phyloP scores from a whole-genome alignment of 2,797 vertebrate genomes.

The Molossus molossus region DNA sequence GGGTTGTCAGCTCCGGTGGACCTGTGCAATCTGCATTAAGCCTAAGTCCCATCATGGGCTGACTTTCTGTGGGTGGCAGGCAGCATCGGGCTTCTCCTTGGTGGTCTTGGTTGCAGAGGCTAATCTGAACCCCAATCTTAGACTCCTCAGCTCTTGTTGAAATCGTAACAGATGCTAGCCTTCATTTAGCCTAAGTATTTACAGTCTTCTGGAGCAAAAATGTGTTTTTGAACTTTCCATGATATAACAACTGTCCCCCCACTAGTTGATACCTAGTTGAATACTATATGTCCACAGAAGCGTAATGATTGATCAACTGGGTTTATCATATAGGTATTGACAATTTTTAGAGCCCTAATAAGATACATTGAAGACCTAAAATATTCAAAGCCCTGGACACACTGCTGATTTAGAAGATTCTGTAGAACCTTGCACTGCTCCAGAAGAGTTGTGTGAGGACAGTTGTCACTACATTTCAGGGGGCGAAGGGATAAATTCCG shows the following conservation, averaged over 20 bases:
- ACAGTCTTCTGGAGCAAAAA: conserved; percentile 3
- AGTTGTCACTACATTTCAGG: not conserved
- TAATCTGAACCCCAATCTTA: not conserved
- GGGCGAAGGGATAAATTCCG: not conserved
- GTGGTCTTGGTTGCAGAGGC: not conserved
- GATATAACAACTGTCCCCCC: not conserved
- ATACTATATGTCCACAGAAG: not conserved
- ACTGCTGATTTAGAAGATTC: not conserved
- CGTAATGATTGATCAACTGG: not conserved
- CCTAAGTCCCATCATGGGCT: not conserved
- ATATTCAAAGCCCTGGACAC: not conserved
- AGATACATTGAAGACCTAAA: not conserved
- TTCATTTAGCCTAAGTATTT: not conserved
- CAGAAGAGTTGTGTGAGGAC: not conserved
- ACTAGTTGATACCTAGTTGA: not conserved
- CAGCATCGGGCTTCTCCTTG: not conserved
- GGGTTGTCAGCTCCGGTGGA: not conserved
- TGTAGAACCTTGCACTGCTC: not conserved
- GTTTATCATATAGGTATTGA: not conserved
- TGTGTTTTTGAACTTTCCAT: not conserved
- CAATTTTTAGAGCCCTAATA: not conserved
- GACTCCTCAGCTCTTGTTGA: not conserved
- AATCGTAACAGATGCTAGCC: not conserved
- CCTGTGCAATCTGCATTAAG: not conserved
- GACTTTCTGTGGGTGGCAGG: not conserved